phyloP scores from a whole-genome alignment of 2,888 invertebrate species.

The Napeogenes sylphis region DNA sequence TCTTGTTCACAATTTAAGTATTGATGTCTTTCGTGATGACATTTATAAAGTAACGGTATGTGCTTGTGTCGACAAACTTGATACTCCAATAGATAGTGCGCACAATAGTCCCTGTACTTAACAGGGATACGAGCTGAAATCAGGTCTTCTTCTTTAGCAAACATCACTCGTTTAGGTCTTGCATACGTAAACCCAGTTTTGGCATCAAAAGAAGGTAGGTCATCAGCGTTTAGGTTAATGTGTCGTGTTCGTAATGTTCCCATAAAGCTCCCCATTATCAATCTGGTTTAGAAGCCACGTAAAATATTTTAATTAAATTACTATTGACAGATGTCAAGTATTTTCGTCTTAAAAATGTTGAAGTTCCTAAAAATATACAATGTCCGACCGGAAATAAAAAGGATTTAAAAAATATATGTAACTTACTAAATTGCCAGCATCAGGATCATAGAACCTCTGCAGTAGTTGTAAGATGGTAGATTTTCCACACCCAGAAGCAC shows the following conservation, averaged over 20 bases:
- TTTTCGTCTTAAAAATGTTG: not conserved
- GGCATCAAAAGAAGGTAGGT: slow-evolving; percentile 81
- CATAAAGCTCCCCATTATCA: slow-evolving; percentile 52
- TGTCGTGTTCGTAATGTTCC: slow-evolving; percentile 44
- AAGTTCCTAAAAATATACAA: too few relatives aligned
- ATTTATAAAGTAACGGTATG: slow-evolving; percentile 82
- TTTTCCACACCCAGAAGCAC: slow-evolving; percentile 87
- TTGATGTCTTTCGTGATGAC: slow-evolving; percentile 84
- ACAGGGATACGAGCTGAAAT: slow-evolving; percentile 83
- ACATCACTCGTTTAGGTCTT: slow-evolving; percentile 84
- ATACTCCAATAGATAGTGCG: slow-evolving; percentile 83
- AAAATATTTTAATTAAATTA: too few relatives aligned
- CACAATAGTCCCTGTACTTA: slow-evolving; percentile 88
- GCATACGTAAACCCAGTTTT: slow-evolving; percentile 81
- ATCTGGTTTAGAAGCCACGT: not conserved
- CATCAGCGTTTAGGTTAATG: slow-evolving; percentile 50
- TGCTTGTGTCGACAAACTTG: slow-evolving; percentile 82
- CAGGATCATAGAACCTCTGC: slow-evolving; percentile 88
- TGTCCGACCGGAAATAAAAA: too few relatives aligned
- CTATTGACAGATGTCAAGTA: not conserved
- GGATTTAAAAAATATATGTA: not conserved
- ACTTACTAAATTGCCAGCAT: slow-evolving; percentile 74
- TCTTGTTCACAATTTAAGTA: slow-evolving; percentile 86
- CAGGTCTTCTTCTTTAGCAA: slow-evolving; percentile 84
- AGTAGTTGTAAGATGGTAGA: slow-evolving; percentile 87